phyloP scores from a whole-genome alignment of 2,797 vertebrate genomes.

The Gallinago stenura region DNA sequence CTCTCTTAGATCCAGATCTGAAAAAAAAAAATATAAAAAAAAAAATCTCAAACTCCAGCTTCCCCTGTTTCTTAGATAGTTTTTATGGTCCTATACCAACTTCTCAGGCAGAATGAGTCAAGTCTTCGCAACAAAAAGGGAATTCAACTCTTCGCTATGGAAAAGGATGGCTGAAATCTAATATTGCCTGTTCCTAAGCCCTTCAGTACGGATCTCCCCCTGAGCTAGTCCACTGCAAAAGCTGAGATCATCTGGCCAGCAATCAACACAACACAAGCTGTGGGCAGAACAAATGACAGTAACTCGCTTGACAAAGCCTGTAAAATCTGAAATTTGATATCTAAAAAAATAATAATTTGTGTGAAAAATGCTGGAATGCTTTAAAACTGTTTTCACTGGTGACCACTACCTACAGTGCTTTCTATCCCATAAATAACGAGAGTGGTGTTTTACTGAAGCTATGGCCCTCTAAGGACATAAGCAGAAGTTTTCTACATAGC shows the following conservation, averaged over 20 bases:
- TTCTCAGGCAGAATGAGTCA: not conserved
- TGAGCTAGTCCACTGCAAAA: not conserved
- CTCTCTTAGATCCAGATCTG: not conserved
- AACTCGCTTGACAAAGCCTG: not conserved
- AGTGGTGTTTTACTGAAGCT: not conserved
- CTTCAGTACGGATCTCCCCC: not conserved
- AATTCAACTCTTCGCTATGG: not conserved
- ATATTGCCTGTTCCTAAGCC: not conserved
- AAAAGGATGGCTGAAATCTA: not conserved
- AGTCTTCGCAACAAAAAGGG: not conserved
- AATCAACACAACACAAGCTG: not conserved
- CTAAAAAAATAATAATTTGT: not conserved
- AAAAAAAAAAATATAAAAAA: not conserved
- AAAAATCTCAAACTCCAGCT: not conserved
- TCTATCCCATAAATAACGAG: not conserved
- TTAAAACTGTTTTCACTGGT: not conserved
- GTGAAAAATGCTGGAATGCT: constrained; percentile 17
- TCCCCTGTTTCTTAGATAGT: not conserved
- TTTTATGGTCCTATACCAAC: not conserved
- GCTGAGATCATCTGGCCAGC: not conserved
- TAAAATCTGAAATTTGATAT: not conserved
- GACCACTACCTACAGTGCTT: not conserved
- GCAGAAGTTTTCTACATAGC: not conserved
- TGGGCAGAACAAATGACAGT: not conserved
- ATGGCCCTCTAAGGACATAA: not conserved